Conservation (phyloP, 1,140 invertebrate genomes). For the Theocolax elegans region DNA sequence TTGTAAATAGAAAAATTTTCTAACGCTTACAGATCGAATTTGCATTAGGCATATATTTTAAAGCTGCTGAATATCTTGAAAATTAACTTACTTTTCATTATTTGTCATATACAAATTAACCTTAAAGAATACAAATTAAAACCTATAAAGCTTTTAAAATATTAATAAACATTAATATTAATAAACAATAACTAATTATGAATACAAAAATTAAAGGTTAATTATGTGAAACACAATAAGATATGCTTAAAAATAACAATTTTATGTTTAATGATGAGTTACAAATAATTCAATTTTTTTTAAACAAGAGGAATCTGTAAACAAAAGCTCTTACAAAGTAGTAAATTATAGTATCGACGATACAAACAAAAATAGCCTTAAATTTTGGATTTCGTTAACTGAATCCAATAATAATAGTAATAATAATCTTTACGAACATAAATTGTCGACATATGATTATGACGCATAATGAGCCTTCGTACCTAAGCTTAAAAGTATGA, state of each 20-base stretch:
- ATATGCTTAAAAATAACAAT: constrained; percentile 37
- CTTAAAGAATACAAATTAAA: too few species aligned
- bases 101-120: too few species aligned
- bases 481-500: constrained; percentile 37
- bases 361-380: constrained; percentile 13
- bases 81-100: too few species aligned
- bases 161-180: too few species aligned
- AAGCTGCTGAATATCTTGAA: too few species aligned
- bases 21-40: too few species aligned
- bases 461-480: constrained; percentile 15
- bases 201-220: too few species aligned
- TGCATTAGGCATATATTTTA: too few species aligned
- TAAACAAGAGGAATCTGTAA: constrained; percentile 22
- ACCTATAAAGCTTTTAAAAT: too few species aligned
- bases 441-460: constrained; percentile 18
- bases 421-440: constrained; percentile 26
- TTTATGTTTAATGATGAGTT: constrained; percentile 28
- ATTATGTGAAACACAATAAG: too few species aligned
- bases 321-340: constrained; percentile 20
- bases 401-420: constrained; percentile 4
- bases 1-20: too few species aligned
- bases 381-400: constrained; percentile 23
- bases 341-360: constrained; percentile 17
- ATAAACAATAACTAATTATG: too few species aligned
- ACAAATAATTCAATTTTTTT: constrained; percentile 31